Percentiles rank a stretch among this genome's conserved stretches.
Evolutionary conservation across 2,113 vertebrate species (phyloP).

Genomic region (Burhinus oedicnemus): DNA sequence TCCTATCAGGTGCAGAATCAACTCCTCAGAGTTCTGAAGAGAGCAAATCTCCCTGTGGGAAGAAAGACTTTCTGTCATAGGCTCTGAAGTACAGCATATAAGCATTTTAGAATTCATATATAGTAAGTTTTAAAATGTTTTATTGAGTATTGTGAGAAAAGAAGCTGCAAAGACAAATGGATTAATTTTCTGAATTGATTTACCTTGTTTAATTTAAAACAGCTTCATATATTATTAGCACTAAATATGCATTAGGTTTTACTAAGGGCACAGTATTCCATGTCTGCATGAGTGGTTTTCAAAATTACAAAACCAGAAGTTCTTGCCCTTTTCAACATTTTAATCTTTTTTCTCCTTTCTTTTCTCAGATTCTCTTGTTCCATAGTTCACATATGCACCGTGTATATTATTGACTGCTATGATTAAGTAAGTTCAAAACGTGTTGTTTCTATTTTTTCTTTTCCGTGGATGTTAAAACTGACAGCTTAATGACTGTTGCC

Average conservation of each 20-base stretch:
- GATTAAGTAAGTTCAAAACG: constrained; percentile 53
- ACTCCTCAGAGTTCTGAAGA: not conserved
- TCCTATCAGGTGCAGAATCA: not conserved
- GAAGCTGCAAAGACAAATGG: constrained; percentile 37
- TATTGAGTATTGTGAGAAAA: constrained; percentile 17
- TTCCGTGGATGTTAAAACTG: constrained; percentile 65
- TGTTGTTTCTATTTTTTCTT: constrained; percentile 59
- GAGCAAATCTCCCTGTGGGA: not conserved
- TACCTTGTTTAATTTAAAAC: constrained; percentile 18
- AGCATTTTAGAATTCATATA: not conserved
- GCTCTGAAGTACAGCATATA: not conserved
- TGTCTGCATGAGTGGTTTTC: constrained; percentile 38
- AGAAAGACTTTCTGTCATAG: not conserved
- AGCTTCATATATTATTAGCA: constrained; percentile 36
- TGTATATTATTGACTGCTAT: constrained; percentile 22
- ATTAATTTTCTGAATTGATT: constrained; percentile 53
- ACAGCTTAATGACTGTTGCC: constrained; percentile 69
- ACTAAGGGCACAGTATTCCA: not conserved
- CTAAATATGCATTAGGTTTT: constrained; percentile 46
- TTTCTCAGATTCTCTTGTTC: constrained; percentile 26
- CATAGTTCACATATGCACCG: constrained; percentile 13
- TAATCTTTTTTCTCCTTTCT: not conserved
- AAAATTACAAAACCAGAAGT: constrained; percentile 28
- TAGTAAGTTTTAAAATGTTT: not conserved
- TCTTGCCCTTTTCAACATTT: constrained; percentile 43